These are phyloP conservation scores for Eupithecia insigniata DNA, from an alignment of 2,888 invertebrate genomes.

Conservation along the genomic window DNA sequence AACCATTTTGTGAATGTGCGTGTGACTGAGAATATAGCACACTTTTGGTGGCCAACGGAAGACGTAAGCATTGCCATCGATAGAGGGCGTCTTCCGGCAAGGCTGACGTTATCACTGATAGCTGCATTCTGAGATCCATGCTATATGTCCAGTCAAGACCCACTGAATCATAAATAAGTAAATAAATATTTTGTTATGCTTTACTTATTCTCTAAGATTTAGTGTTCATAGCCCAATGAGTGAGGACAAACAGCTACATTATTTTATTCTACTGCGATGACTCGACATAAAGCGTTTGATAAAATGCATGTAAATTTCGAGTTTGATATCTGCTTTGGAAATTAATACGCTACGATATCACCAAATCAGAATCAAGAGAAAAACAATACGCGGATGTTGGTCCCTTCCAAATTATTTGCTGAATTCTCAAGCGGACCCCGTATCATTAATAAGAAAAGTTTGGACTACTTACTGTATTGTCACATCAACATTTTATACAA, in stretches of 20 bases:
- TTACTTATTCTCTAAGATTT: constrained; percentile 63
- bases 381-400: constrained; percentile 73
- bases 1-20: constrained; percentile 74
- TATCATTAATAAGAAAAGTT: constrained; percentile 62
- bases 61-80: constrained; percentile 53
- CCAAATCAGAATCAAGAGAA: constrained; percentile 48
- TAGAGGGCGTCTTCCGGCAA: constrained; percentile 50
- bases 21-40: constrained; percentile 78
- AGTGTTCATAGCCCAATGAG: constrained; percentile 78
- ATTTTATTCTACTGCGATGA: constrained; percentile 58
- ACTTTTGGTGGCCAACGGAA: constrained; percentile 57
- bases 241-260: constrained; percentile 62
- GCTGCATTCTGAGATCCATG: constrained; percentile 84
- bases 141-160: constrained; percentile 80
- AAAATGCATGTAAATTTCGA: constrained; percentile 67
- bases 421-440: constrained; percentile 65
- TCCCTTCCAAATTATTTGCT: constrained; percentile 78
- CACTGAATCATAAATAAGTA: constrained; percentile 76
- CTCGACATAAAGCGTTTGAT: constrained; percentile 63
- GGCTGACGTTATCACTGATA: constrained; percentile 67
- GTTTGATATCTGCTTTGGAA: constrained; percentile 55
- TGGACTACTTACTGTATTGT: constrained; percentile 80
- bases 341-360: constrained; percentile 55
- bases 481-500: constrained; percentile 79
- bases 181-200: constrained; percentile 67